These are phyloP conservation scores for Grammomys dolichurus DNA, from an alignment of 2,113 vertebrate genomes.

Conservation along the genomic window DNA sequence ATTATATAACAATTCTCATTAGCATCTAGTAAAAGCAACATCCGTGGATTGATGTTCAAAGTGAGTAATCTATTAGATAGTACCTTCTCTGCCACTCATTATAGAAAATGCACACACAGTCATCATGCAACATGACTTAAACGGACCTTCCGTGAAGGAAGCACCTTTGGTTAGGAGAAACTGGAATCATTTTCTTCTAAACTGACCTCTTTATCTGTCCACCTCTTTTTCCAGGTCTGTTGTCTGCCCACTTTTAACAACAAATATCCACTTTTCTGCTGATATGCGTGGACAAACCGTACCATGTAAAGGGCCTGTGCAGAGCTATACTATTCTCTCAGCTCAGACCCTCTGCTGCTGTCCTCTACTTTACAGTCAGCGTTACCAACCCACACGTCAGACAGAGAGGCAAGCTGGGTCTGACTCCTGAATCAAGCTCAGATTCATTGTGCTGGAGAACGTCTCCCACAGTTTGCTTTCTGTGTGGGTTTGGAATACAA, in stretches of 20 bases:
- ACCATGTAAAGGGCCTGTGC: not conserved
- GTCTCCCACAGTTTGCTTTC: conserved; percentile 7
- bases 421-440: not conserved
- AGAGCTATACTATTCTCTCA: not conserved
- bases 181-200: not conserved
- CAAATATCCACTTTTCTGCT: conserved; percentile 8
- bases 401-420: not conserved
- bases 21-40: conserved; percentile 1
- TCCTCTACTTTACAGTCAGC: not conserved
- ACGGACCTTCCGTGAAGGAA: conserved; percentile 14
- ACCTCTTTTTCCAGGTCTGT: conserved; percentile 6
- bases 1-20: conserved; percentile 8
- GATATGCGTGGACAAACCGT: not conserved
- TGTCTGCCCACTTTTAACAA: conserved; percentile 17
- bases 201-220: not conserved
- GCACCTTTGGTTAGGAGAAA: not conserved
- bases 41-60: not conserved
- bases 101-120: not conserved
- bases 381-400: not conserved
- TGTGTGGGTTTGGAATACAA: not conserved
- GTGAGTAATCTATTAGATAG: conserved; percentile 17
- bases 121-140: not conserved
- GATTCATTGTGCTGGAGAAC: not conserved
- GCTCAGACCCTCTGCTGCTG: not conserved
- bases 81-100: not conserved